Evolutionary conservation across 2,113 vertebrate species (phyloP), one percentile per base, ranked within the genome.

Genomic region (Stictonetta naevosa): DNA sequence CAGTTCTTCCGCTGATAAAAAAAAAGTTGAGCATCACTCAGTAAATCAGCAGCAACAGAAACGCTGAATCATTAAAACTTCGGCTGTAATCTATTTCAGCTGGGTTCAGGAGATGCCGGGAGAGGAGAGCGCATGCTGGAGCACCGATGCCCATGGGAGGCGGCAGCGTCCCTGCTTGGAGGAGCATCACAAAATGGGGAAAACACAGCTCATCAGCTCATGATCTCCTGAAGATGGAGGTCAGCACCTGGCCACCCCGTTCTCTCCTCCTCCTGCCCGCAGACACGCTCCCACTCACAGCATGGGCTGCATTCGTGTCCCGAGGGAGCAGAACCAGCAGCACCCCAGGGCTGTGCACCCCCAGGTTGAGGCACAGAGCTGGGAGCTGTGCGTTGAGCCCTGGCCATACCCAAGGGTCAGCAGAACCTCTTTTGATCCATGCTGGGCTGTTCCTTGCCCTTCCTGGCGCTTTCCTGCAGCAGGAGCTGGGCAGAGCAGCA

Each of bases 31-130:
- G 56, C 52, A 86, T 81, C 86, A 64, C 76, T 86, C 90, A 84
- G 95, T 95, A 96, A 97, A 96, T 95, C 95, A 91, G 69, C 19
- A 16, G 80, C 66, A 90, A 28, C 42, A 73, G 92, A 93, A 94
- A 59, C 88, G 95, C 93, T 96, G 95, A 96, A 58, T 95, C 64
- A 42, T 93, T 77, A 75, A 88, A 93, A 88, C 79, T 78, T 11
- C 3, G 6, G 4, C 86, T 46, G 36, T 81, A 81, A 86, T 86
- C 90, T 86, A 25, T 77, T 90, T 92, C 17, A 80, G 56, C 68
- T 31, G 46, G 56, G 29, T 74, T 92, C 53, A 11, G 73, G 62
- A 76, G n/a, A 0, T 66, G 31, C 67, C 46, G 62, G 46, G 34
- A 62, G 52, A 28, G 23, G 20, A 48, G 48, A 50, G 6, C 28